Conservation (phyloP, 2,113 vertebrate genomes). For the Haplochromis vanheusdeni region DNA sequence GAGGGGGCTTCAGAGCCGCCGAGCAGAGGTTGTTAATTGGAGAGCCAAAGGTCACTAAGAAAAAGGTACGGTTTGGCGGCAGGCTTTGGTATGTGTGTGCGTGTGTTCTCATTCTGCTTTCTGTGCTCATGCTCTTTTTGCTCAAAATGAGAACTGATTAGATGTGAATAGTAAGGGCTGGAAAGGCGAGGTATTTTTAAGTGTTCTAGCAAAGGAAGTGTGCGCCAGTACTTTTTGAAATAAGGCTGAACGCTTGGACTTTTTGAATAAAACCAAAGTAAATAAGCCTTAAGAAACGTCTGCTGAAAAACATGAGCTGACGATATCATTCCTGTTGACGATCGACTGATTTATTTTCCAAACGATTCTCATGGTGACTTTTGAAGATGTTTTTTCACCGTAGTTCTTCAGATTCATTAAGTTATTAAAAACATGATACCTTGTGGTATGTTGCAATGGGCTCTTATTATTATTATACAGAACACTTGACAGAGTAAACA, state of each 20-base stretch:
- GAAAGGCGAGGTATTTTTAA: neutral
- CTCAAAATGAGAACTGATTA: neutral
- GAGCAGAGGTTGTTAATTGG: slow-evolving; percentile 25
- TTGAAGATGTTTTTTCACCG: neutral
- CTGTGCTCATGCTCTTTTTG: neutral
- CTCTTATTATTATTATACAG: neutral
- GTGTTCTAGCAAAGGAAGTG: neutral
- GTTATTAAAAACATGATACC: neutral
- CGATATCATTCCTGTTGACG: neutral
- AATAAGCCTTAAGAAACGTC: neutral
- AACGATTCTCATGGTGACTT: neutral
- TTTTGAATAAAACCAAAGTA: neutral
- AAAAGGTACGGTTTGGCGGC: neutral
- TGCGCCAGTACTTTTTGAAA: neutral
- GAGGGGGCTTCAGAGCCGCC: neutral
- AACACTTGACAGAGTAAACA: neutral
- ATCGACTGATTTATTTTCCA: neutral
- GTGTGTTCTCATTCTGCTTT: neutral
- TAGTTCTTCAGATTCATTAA: neutral
- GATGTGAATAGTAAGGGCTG: neutral
- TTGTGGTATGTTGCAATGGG: neutral
- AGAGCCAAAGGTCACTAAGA: slow-evolving; percentile 23
- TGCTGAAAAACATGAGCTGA: neutral
- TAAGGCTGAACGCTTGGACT: neutral
- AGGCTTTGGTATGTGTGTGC: neutral